Percentiles rank a stretch among this genome's conserved stretches.
Evolutionary conservation across 2,113 vertebrate genomes (phyloP).

Genomic region (Salvelinus alpinus): DNA sequence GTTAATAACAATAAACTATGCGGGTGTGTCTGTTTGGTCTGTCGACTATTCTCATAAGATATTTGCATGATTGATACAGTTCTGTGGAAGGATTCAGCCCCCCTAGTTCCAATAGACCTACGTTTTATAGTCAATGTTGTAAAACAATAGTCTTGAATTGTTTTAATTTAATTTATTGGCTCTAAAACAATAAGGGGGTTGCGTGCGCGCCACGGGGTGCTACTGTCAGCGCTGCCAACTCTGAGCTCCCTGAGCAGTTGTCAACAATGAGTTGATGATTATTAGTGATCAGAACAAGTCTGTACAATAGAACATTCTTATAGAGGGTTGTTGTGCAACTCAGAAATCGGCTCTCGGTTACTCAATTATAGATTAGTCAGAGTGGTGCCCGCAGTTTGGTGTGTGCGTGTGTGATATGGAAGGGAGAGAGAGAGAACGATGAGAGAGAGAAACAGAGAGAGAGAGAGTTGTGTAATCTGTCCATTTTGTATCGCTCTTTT

Average conservation of each 20-base stretch:
- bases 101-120: too few species aligned
- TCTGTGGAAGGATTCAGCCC: too few species aligned
- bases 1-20: not conserved
- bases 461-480: conserved; percentile 11
- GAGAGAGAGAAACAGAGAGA: not conserved
- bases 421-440: not conserved
- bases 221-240: conserved; percentile 44
- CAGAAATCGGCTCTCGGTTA: conserved; percentile 58
- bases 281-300: conserved; percentile 50
- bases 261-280: conserved; percentile 46
- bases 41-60: too few species aligned
- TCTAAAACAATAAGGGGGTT: conserved; percentile 7
- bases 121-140: too few species aligned
- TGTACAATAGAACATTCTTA: conserved; percentile 59
- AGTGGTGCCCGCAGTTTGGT: conserved; percentile 13
- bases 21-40: conserved; percentile 10
- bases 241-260: conserved; percentile 16
- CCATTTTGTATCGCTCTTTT: conserved; percentile 5
- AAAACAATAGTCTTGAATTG: too few species aligned
- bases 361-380: conserved; percentile 53
- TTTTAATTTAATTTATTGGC: too few species aligned
- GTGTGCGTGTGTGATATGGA: conserved; percentile 3
- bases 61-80: too few species aligned
- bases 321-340: conserved; percentile 53
- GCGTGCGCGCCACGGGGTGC: conserved; percentile 28